These are phyloP conservation scores for Halictus rubicundus DNA, from an alignment of 1,140 invertebrate species.

Conservation along the genomic window DNA sequence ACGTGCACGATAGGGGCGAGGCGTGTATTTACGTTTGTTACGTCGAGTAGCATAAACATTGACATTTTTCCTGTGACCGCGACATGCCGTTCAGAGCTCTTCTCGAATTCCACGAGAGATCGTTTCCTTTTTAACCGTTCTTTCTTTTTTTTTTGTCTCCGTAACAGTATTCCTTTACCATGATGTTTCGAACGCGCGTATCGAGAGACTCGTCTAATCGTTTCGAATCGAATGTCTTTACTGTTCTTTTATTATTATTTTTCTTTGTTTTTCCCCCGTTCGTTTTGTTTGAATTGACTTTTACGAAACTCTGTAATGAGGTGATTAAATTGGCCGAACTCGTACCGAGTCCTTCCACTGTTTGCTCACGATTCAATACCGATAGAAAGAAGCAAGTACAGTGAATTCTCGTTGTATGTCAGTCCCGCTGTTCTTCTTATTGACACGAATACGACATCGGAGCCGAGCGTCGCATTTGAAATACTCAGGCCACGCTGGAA, in stretches of 20 bases:
- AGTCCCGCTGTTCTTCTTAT: no score
- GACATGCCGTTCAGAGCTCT: no score
- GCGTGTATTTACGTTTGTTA: no score
- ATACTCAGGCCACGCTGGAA: no score
- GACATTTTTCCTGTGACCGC: neutral
- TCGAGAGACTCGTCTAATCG: neutral
- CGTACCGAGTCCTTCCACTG: conserved; percentile 59
- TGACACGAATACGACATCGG: no score
- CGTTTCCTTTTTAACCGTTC: neutral
- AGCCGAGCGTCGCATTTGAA: no score
- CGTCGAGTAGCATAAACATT: neutral
- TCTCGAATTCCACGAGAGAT: neutral
- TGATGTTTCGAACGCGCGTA: neutral
- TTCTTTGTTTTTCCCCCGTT: no score
- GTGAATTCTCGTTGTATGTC: no score
- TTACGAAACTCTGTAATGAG: conserved; percentile 55
- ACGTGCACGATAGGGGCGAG: neutral
- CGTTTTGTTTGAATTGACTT: neutral
- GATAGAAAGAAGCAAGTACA: neutral
- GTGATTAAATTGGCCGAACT: conserved; percentile 54
- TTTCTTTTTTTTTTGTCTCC: neutral
- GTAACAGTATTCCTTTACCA: neutral
- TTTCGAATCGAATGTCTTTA: neutral
- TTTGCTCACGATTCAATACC: conserved; percentile 63
- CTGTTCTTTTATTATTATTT: no score